Percentiles rank a stretch among this genome's conserved stretches.
Conservation (phyloP, 92 coral and sea anemone genomes). For the Umimayanthus kanabou region DNA sequence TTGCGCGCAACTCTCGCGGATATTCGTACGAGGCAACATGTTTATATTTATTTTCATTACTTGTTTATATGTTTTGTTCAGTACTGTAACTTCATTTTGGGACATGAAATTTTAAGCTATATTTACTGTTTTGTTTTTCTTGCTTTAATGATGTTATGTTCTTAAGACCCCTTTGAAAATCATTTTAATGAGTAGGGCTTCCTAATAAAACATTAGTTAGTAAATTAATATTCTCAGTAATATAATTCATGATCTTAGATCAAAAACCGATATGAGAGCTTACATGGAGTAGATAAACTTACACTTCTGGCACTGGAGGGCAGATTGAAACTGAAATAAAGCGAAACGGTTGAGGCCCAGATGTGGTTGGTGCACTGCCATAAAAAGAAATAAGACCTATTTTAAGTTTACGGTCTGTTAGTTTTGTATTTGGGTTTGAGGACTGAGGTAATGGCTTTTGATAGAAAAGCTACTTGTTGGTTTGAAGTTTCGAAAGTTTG, state of each 20-base stretch:
- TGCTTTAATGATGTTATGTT: no score
- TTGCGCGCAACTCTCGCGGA: no score
- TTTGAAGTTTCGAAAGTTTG: not conserved
- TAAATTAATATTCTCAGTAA: no score
- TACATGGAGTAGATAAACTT: constrained; percentile 10
- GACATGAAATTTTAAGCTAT: no score
- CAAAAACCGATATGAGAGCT: not conserved
- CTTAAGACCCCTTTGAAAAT: no score
- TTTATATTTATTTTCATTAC: no score
- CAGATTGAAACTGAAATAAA: constrained; percentile 26
- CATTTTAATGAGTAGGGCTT: no score
- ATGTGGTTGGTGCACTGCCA: constrained; percentile 29
- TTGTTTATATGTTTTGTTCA: no score
- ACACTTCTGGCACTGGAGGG: constrained; percentile 33
- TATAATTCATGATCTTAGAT: not conserved
- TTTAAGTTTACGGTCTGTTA: not conserved
- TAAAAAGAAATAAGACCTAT: not conserved
- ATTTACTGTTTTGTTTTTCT: no score
- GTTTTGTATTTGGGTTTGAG: not conserved
- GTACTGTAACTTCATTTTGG: no score
- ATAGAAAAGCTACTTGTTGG: not conserved
- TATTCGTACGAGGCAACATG: no score
- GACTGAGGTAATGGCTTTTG: not conserved
- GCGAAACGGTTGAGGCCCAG: constrained; percentile 41
- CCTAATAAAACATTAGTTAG: no score